Conservation (phyloP, 2,888 invertebrate species). For the Platerodrilus igneus region DNA sequence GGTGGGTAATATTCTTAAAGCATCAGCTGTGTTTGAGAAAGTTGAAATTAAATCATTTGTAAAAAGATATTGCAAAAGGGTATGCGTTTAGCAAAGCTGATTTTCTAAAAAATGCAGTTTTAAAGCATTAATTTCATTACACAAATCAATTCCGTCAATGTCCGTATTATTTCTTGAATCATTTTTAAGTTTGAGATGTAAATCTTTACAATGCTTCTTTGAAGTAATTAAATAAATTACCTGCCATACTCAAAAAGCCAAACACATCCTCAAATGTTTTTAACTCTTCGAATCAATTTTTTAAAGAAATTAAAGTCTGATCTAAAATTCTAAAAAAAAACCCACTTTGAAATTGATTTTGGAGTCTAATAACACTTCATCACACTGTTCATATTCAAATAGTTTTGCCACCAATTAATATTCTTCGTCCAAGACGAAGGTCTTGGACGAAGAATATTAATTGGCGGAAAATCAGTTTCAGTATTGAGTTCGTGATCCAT, state of each 20-base stretch:
- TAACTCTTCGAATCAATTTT: conserved; percentile 20
- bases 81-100: conserved; percentile 17
- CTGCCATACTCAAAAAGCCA: conserved; percentile 15
- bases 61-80: conserved; percentile 19
- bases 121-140: conserved; percentile 21
- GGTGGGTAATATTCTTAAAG: no score
- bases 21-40: no score
- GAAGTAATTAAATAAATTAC: conserved; percentile 11
- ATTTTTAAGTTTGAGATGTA: conserved; percentile 17
- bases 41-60: no score
- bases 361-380: conserved; percentile 25
- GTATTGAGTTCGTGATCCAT: conserved; percentile 21
- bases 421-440: conserved; percentile 18
- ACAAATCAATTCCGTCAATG: conserved; percentile 20
- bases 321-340: conserved; percentile 20
- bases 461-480: conserved; percentile 25
- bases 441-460: no score
- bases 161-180: conserved; percentile 16
- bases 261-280: conserved; percentile 13
- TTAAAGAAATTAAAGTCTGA: conserved; percentile 18
- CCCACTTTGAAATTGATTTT: conserved; percentile 23
- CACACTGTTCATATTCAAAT: conserved; percentile 23
- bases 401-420: no score
- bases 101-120: conserved; percentile 18
- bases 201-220: no score